Base-by-base conservation (phyloP, 2,888 invertebrate genomes). In the Crioceris asparagi region DNA sequence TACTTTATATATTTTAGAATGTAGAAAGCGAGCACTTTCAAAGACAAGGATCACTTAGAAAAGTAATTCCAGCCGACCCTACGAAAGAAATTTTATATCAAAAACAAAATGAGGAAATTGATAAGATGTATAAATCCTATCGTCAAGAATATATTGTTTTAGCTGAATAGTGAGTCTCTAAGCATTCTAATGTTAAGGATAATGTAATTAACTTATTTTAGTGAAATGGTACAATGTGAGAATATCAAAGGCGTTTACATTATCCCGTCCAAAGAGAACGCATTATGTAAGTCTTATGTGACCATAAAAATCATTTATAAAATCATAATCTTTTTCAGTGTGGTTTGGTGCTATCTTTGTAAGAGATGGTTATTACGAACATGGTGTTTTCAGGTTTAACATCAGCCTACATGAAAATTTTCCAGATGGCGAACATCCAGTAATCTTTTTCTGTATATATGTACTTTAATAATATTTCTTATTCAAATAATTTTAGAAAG, bases 291-390 rank as follows among this genome's bases (percentile, higher is more conserved):
- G 79, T 75, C 10, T 14, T 27, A 14, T 27, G 11, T 21, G 21
- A 21, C 21, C 21, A 21, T 6, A 21, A 21, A 21, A 21, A 21
- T 21, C 6, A 21, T 10, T n/a, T n/a, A n/a, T n/a, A n/a, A n/a
- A n/a, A n/a, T 21, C 35, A 26, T 30, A 14, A 33, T 41, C 29
- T 29, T 36, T 44, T 74, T 41, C 68, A 91, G 90, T 80, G 43
- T 92, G 91, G 91, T 85, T 82, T 70, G 91, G 91, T 47, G 82
- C 91, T 16, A 72, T 91, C 57, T 96, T 94, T 69, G 75, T 93
- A 36, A 75, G 90, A 53, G 78, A 81, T 62, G 94, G 94, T 15
- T 68, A 79, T 45, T 96, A 91, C 66, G 82, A 84, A 66, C 88
- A 86, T 47, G 93, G 86, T 41, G 74, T 93, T 36, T 92, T 94